A percentile compares a stretch with the other conserved stretches of the same genome.
These are phyloP conservation scores for Homarus gammarus DNA, from an alignment of 2,888 invertebrate species.

Conservation along the genomic window DNA sequence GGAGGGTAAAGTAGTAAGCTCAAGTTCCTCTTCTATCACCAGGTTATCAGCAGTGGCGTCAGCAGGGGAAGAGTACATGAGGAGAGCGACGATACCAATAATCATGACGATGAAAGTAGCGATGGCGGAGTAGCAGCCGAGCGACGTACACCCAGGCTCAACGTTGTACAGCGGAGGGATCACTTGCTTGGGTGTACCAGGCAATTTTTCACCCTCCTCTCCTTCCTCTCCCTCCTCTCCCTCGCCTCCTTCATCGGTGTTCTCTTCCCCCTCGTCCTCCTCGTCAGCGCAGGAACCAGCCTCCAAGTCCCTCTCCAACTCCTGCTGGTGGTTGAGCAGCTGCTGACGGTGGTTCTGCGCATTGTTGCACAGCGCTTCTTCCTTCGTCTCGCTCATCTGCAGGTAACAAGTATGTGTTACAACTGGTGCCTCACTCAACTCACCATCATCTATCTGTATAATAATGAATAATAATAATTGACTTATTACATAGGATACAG, in stretches of 20 bases:
- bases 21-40: not conserved
- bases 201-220: not conserved
- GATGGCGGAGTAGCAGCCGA: conserved; percentile 74
- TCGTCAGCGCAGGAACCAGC: conserved; percentile 60
- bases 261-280: conserved; percentile 42
- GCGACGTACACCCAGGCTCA: conserved; percentile 70
- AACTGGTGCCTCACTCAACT: not conserved
- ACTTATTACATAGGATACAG: not conserved
- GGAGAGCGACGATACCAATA: conserved; percentile 65
- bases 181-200: not conserved
- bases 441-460: not conserved
- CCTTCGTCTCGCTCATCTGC: conserved; percentile 64
- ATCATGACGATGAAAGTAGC: conserved; percentile 70
- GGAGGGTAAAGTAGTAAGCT: not conserved
- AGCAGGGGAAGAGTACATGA: conserved; percentile 67
- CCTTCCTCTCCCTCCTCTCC: conserved; percentile 22
- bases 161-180: conserved; percentile 66
- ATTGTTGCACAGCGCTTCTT: conserved; percentile 65
- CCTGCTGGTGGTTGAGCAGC: conserved; percentile 65
- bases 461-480: not conserved
- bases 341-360: conserved; percentile 61
- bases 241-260: conserved; percentile 7
- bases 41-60: conserved; percentile 53
- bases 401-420: not conserved
- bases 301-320: conserved; percentile 57